Evolutionary conservation across 2,888 invertebrate genomes (phyloP), one percentile per base, ranked within the genome.

Genomic region (Ochlodes sylvanus): DNA sequence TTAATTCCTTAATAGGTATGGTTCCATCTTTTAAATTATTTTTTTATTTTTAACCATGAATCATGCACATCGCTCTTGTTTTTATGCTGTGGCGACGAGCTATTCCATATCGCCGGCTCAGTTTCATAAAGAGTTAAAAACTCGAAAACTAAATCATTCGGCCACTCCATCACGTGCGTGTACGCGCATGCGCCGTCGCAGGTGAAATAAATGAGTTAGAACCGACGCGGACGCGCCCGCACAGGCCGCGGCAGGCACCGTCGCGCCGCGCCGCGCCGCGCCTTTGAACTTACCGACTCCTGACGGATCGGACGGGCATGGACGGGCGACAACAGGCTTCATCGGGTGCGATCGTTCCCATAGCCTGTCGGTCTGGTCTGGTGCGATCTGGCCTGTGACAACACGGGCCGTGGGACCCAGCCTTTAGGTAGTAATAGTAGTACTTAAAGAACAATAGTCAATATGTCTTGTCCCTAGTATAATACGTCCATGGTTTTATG

Each of bases 271-370:
- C 32, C 32, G 32, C 32, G 32, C 32, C 32, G 5, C 32, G 32
- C 32, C 32, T 34, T 34, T 34, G 32, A 34, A 34, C 32, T 34
- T 34, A 34, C 58, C 68, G 68, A 68, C 58, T 68, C 63, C 63
- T 58, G 68, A 68, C 42, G 63, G 57, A 68, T 68, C 58, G 42
- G 42, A 42, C 42, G 42, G 42, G 42, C 42, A 42, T 14, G 68
- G 57, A 57, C 63, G 68, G 63, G 61, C 63, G 68, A 68, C 57
- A 44, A 50, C 57, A 57, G 65, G 65, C 65, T 34, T 50, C 65
- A 58, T 57, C 56, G 55, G 42, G 21, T 55, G 56, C 21, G 54
- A 55, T 54, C 34, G 42, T 55, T 64, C 56, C 62, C 62, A 62
- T 34, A 50, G 50, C 62, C 47, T 50, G 62, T 42, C 42, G 62